These are phyloP conservation scores for Cladorhizidae sp. DNA, from an alignment of 37 sponge, comb jelly and placozoan genomes.

Conservation along the genomic window DNA sequence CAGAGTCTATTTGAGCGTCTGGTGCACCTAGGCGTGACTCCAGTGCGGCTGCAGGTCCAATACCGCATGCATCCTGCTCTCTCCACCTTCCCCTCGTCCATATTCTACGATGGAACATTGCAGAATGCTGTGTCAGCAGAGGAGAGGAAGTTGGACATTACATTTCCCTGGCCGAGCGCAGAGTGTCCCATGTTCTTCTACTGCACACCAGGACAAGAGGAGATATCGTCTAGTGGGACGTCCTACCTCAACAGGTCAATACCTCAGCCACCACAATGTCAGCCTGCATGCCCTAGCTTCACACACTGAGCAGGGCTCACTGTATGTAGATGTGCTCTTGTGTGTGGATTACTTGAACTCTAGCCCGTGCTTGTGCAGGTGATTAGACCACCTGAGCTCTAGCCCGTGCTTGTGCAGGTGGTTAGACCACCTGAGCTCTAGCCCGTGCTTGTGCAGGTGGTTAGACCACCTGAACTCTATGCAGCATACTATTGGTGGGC, in stretches of 20 bases:
- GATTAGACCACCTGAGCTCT: too few species aligned
- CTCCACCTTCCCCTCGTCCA: conserved; percentile 86
- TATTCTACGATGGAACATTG: conserved; percentile 96
- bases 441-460: too few species aligned
- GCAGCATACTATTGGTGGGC: too few species aligned
- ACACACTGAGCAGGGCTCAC: too few species aligned
- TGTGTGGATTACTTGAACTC: too few species aligned
- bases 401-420: too few species aligned
- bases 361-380: too few species aligned
- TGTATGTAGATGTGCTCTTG: too few species aligned
- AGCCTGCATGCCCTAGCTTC: too few species aligned
- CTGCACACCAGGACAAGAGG: conserved; percentile 88
- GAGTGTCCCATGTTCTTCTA: conserved; percentile 97
- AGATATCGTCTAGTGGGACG: conserved; percentile 90
- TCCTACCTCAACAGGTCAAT: conserved; percentile 91
- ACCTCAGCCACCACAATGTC: too few species aligned
- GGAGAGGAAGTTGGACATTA: conserved; percentile 62
- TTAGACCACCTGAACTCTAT: too few species aligned
- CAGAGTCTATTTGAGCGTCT: conserved; percentile 97
- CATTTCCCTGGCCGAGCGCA: conserved; percentile 85
- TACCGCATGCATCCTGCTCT: conserved; percentile 97
- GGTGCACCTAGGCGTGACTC: conserved; percentile 80
- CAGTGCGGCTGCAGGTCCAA: conserved; percentile 88
- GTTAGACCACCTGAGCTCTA: too few species aligned
- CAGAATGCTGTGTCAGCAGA: conserved; percentile 91